phyloP scores from a whole-genome alignment of 2,113 vertebrate species.

The Crotalus viridis region DNA sequence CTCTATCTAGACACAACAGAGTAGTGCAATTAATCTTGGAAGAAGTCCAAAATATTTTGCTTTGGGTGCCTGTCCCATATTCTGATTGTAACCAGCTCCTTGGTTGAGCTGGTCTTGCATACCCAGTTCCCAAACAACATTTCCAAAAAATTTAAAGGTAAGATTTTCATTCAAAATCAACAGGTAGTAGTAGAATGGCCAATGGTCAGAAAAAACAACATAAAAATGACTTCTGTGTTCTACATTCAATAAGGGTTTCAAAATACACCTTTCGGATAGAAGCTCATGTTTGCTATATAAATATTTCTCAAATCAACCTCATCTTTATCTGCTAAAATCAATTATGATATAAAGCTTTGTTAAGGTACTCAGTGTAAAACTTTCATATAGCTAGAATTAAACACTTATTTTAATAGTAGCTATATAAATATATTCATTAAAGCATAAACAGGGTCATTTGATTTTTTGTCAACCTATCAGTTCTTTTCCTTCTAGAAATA shows the following conservation, averaged over 20 bases:
- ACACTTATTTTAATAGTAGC: background rate
- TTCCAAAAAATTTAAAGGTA: background rate
- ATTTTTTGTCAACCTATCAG: too few species aligned
- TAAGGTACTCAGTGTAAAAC: background rate
- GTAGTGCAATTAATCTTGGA: background rate
- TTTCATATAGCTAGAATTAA: background rate
- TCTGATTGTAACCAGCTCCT: background rate
- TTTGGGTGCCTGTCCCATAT: background rate
- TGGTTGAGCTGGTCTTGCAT: background rate
- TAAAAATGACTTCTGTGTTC: background rate
- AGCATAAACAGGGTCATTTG: background rate
- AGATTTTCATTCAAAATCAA: background rate
- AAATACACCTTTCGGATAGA: background rate
- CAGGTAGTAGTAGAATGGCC: background rate
- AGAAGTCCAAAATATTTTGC: background rate
- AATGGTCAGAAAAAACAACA: background rate
- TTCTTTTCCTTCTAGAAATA: too few species aligned
- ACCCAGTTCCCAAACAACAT: background rate
- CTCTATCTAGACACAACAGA: background rate
- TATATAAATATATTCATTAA: background rate
- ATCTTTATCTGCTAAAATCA: background rate
- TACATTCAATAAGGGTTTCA: background rate
- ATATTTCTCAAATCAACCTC: background rate
- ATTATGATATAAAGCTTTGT: background rate
- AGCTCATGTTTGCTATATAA: too few species aligned